Evolutionary conservation across 1,140 invertebrate genomes (phyloP), one percentile per base, ranked within the genome.

Genomic region (Drosophila burlai): DNA sequence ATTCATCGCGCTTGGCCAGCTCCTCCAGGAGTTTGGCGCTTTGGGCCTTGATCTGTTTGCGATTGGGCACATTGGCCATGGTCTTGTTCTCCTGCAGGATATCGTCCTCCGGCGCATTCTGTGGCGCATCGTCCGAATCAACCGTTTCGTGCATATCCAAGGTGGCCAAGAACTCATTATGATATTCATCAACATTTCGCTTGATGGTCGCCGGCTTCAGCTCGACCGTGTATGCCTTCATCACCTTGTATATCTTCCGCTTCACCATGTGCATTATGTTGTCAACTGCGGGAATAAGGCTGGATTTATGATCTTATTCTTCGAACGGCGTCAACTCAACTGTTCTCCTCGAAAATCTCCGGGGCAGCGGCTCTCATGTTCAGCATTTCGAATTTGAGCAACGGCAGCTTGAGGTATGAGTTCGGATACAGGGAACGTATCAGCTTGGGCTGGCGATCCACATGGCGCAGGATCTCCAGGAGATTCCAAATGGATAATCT

Each of bases 371-470:
- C 92, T n/a, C 80, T 65, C 86, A 92, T 91, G 34, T 80, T 90
- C 2, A 91, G 58, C 89, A 91, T 92, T 58, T 93, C 90, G 13
- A 92, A 93, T 64, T 91, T 92, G 1, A 93, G 68, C 10, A 93
- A 60, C 2, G 92, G 92, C 24, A 93, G 49, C 42, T 91, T 87
- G 18, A 93, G 60, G 43, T 93, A 91, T 0, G 85, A 81, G 58
- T 81, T 92, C 0, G 92, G 92, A 81, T 93, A 93, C 26, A 80
- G 57, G 6, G 81, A 45, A 7, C 80, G 78, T 1, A 84, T n/a
- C 2, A 76, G 11, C 50, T 89, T 84, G 2, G 82, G 76, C 21
- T 80, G 76, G 5, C 83, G 83, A 52, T 86, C 91, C 4, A 93
- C 82, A 42, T 93, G 80, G 0, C 90, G 76, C 10, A 93, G 49